Evolutionary conservation across 2,888 invertebrate species (phyloP).

Genomic region (Anaspis maculata): DNA sequence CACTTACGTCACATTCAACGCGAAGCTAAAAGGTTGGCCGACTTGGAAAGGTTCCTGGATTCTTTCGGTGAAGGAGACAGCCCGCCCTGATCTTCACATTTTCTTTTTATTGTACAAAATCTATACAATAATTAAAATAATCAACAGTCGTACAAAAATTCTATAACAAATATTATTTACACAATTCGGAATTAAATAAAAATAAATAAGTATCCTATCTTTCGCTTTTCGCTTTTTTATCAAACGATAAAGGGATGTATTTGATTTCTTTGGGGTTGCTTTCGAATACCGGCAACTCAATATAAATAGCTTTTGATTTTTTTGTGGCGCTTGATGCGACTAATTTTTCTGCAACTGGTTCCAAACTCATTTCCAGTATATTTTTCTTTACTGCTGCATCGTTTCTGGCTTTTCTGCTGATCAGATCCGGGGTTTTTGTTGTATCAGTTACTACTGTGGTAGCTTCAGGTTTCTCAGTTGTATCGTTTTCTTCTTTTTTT

Average conservation of each 20-base stretch:
- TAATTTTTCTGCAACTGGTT: constrained; percentile 15
- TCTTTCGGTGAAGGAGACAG: constrained; percentile 20
- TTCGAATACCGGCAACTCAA: constrained; percentile 39
- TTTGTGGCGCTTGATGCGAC: constrained; percentile 17
- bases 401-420: constrained; percentile 19
- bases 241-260: constrained; percentile 37
- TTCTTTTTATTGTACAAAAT: constrained; percentile 14
- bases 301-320: constrained; percentile 30
- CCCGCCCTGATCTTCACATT: constrained; percentile 1
- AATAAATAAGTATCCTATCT: constrained; percentile 9
- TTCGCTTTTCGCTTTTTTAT: constrained; percentile 9
- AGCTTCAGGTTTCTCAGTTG: neutral
- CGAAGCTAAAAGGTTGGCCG: constrained; percentile 40
- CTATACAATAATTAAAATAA: constrained; percentile 17
- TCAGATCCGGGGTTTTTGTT: constrained; percentile 7
- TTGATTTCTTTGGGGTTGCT: constrained; percentile 19
- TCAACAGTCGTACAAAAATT: constrained; percentile 10
- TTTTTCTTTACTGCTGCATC: constrained; percentile 20
- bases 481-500: constrained; percentile 18
- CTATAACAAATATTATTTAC: constrained; percentile 14
- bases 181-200: too few relatives aligned
- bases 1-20: constrained; percentile 43
- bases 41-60: constrained; percentile 42
- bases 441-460: constrained; percentile 10
- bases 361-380: constrained; percentile 13